Evolutionary conservation across 2,797 vertebrate species (phyloP).

Genomic region (Enoplosus armatus): DNA sequence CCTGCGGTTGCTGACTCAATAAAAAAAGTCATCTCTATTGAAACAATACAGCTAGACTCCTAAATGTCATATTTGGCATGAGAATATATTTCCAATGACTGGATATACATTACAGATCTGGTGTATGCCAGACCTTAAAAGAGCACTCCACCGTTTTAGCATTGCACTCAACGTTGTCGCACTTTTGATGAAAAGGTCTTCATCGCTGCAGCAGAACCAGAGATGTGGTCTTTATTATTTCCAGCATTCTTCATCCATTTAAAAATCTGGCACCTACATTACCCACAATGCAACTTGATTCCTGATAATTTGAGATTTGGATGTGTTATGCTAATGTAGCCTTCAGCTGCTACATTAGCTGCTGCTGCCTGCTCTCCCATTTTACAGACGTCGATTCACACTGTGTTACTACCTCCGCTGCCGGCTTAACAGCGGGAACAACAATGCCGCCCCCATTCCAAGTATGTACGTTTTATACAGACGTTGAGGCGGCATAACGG

Average conservation of each 20-base stretch:
- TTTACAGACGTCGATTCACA: no score
- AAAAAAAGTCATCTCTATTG: constrained; percentile 9
- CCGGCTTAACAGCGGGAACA: no score
- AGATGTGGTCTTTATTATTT: background rate
- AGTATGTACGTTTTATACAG: no score
- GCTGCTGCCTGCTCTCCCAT: no score
- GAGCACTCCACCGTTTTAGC: background rate
- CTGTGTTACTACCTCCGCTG: no score
- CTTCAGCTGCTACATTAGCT: no score
- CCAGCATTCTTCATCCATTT: background rate
- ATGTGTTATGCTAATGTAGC: no score
- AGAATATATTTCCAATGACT: background rate
- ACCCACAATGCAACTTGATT: background rate
- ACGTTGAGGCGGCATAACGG: no score
- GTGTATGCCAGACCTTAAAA: background rate
- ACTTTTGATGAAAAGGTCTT: background rate
- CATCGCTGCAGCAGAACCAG: background rate
- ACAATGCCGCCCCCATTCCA: no score
- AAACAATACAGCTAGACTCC: constrained; percentile 1
- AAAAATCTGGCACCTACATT: background rate
- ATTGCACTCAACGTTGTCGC: background rate
- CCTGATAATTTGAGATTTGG: no score
- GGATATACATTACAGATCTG: background rate
- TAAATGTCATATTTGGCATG: background rate
- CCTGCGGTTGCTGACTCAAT: constrained; percentile 35